phyloP scores from a whole-genome alignment of 2,888 invertebrate genomes.

The Caradrina kadenii region DNA sequence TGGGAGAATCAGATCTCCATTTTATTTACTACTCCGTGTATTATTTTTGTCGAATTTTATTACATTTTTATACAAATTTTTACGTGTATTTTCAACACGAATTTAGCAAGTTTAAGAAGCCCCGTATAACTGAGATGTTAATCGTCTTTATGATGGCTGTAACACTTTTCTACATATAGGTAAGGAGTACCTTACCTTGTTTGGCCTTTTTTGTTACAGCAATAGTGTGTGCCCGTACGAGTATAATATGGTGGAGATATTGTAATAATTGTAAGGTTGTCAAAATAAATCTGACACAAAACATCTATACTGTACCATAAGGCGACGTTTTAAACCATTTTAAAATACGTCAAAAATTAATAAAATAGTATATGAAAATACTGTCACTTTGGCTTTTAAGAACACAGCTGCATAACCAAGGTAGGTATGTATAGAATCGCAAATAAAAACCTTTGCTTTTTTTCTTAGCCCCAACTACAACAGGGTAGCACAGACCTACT shows the following conservation, averaged over 20 bases:
- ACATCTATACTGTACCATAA: too few species aligned
- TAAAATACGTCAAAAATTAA: too few species aligned
- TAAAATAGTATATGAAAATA: neutral
- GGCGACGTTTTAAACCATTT: too few species aligned
- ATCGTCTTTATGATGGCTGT: slow-evolving; percentile 36
- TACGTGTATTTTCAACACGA: slow-evolving; percentile 20
- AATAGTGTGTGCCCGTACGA: too few species aligned
- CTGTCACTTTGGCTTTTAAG: neutral
- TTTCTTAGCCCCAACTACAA: neutral
- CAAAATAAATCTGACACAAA: too few species aligned
- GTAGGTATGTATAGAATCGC: neutral
- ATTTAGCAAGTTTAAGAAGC: slow-evolving; percentile 24
- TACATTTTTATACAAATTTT: slow-evolving; percentile 39
- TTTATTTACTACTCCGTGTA: slow-evolving; percentile 29
- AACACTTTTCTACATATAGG: neutral
- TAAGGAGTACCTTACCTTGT: neutral
- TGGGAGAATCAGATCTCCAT: neutral
- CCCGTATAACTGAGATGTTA: slow-evolving; percentile 35
- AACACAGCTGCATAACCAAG: neutral
- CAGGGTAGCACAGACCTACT: slow-evolving; percentile 1
- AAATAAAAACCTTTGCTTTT: neutral
- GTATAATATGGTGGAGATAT: too few species aligned
- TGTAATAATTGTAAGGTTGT: too few species aligned
- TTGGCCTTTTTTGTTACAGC: too few species aligned
- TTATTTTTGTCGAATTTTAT: slow-evolving; percentile 58